Percentiles rank a stretch among this genome's conserved stretches.
Conservation (phyloP, 2,113 vertebrate genomes). For the Fulica atra region DNA sequence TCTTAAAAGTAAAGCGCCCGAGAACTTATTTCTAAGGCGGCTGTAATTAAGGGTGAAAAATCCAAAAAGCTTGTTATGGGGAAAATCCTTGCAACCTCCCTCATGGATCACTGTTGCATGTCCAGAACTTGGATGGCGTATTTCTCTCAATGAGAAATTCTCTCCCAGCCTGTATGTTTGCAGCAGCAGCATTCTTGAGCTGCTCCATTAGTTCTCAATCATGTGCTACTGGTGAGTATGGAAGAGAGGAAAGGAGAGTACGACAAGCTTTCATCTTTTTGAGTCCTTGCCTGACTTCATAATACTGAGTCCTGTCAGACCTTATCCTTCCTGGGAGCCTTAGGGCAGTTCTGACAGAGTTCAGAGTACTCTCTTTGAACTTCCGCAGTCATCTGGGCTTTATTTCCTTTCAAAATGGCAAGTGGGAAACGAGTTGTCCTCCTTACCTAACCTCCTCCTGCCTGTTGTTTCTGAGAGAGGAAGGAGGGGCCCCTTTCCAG, state of each 20-base stretch:
- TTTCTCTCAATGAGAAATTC: not conserved
- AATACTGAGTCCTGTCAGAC: not conserved
- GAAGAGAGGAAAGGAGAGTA: not conserved
- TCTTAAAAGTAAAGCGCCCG: not conserved
- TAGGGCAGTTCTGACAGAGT: not conserved
- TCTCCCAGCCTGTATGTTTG: not conserved
- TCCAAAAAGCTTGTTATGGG: not conserved
- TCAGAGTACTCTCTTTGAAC: constrained; percentile 3
- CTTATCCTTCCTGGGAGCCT: not conserved
- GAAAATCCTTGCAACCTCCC: not conserved
- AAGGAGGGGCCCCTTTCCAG: not conserved
- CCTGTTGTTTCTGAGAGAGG: not conserved
- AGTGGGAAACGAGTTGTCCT: not conserved
- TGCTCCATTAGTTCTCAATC: not conserved
- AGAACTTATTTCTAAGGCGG: not conserved
- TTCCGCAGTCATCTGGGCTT: not conserved
- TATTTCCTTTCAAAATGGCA: not conserved
- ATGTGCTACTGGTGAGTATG: not conserved
- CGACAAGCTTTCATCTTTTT: not conserved
- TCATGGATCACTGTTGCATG: not conserved
- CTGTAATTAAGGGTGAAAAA: not conserved
- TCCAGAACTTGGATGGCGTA: not conserved
- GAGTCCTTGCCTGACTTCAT: not conserved
- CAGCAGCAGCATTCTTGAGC: not conserved
- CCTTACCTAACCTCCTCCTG: not conserved